Percentiles rank a stretch among this genome's conserved stretches.
These are phyloP conservation scores for Grantiella picta DNA, from an alignment of 2,113 vertebrate species.

Conservation along the genomic window DNA sequence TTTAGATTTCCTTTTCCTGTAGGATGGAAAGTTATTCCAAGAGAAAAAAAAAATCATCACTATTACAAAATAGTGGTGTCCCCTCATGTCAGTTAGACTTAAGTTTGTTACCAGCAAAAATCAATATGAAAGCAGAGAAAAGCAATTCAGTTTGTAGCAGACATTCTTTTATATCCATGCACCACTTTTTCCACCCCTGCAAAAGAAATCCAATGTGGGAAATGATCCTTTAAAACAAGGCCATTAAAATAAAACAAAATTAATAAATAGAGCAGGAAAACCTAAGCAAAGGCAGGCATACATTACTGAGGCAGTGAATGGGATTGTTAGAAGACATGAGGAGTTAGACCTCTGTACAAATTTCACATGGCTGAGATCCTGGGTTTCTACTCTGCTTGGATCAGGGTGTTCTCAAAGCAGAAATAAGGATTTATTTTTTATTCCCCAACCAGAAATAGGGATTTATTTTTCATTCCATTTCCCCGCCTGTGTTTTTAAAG, in stretches of 20 bases:
- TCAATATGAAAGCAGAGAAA: background rate
- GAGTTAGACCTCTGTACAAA: background rate
- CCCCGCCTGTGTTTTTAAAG: background rate
- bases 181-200: background rate
- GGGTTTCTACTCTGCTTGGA: background rate
- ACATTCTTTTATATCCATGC: background rate
- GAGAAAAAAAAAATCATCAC: background rate
- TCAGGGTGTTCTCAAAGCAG: background rate
- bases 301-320: background rate
- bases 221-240: constrained; percentile 3
- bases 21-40: background rate
- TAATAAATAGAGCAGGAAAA: background rate
- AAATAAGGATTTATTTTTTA: background rate
- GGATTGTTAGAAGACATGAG: background rate
- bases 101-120: background rate
- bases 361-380: background rate
- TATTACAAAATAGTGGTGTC: background rate
- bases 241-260: background rate
- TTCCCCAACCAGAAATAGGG: background rate
- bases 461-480: background rate
- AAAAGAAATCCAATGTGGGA: background rate
- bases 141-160: background rate
- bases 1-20: background rate
- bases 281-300: background rate
- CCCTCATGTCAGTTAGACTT: background rate